Evolutionary conservation across 1,140 invertebrate genomes (phyloP).

Genomic region (Paraescarpia echinospica): DNA sequence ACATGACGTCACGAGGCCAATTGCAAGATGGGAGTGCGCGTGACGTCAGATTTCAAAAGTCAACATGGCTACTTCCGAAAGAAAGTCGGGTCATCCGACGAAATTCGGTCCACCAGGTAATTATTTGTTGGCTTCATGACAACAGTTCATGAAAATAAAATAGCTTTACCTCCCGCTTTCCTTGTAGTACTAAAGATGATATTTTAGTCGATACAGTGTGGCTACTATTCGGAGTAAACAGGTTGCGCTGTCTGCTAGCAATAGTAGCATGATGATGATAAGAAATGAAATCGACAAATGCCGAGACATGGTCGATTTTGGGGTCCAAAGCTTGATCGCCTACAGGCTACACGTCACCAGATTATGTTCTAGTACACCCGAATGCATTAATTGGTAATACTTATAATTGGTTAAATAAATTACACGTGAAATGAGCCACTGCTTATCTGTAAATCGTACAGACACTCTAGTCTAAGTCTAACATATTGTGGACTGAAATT

Average conservation of each 20-base stretch:
- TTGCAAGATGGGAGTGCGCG: conserved; percentile 3
- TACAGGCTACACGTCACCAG: not conserved
- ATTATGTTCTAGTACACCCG: not conserved
- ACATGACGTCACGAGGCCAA: not conserved
- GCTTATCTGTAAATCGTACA: not conserved
- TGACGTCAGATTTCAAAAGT: conserved; percentile 5
- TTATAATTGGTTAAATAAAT: not conserved
- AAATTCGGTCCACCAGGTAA: not conserved
- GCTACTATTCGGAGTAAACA: not conserved
- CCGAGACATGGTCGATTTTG: not conserved
- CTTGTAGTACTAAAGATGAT: not conserved
- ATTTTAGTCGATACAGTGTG: not conserved
- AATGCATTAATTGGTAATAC: not conserved
- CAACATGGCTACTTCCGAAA: conserved; percentile 4
- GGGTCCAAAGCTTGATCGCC: not conserved
- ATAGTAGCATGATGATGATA: no score
- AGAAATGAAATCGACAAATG: not conserved
- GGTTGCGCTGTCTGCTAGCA: not conserved
- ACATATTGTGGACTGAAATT: not conserved
- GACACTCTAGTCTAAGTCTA: not conserved
- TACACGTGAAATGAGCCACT: not conserved
- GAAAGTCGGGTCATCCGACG: conserved; percentile 3
- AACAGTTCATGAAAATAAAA: not conserved
- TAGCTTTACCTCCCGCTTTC: not conserved
- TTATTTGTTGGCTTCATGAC: not conserved